Base-by-base conservation (phyloP, 2,797 vertebrate species). In the Paramormyrops hopkinsi region DNA sequence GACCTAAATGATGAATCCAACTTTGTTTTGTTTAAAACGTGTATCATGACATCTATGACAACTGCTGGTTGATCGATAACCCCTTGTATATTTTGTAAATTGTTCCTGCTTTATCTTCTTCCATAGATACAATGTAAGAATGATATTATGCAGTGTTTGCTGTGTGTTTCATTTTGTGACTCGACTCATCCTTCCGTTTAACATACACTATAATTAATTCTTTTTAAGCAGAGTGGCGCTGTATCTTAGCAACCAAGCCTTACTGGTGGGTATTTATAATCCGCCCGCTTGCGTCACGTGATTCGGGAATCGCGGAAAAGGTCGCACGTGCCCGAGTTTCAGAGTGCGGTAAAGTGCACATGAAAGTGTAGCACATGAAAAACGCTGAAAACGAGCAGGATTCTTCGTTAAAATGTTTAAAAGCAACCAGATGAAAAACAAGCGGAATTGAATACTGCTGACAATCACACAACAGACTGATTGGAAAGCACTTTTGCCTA, bases 21-120 rank as follows among this genome's bases (percentile, higher is more conserved):
- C 37, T 41, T 83, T 48, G 46, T 84, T 62, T 94, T 93, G 92
- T 93, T 94, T 93, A 93, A 90, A 92, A 93, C 90, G 93, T 93
- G 92, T 91, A 93, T 91, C 92, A 88, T 59, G 56, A 59, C 92
- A 4, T 92, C 93, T 93, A 93, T 93, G 93, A 93, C 92, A 95
- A 93, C 90, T 92, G 92, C 93, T 92, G 89, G 92, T 82, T 91
- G 92, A 94, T 92, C 92, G 92, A 92, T 93, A 93, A 90, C 91
- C 91, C 22, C 89, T 90, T 94, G 94, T 94, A 95, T 95, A 96
- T 95, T 96, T 95, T 96, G 94, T 95, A 95, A 94, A 96, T 95
- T 94, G 95, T 93, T 92, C 93, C 93, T 93, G 93, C 65, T 93
- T 92, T 90, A 91, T 93, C 90, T 90, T 91, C 90, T 91, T 90